A percentile compares a stretch with the other conserved stretches of the same genome.
These are phyloP conservation scores for Charadrius vociferus DNA, from an alignment of 2,113 vertebrate genomes.

Conservation along the genomic window DNA sequence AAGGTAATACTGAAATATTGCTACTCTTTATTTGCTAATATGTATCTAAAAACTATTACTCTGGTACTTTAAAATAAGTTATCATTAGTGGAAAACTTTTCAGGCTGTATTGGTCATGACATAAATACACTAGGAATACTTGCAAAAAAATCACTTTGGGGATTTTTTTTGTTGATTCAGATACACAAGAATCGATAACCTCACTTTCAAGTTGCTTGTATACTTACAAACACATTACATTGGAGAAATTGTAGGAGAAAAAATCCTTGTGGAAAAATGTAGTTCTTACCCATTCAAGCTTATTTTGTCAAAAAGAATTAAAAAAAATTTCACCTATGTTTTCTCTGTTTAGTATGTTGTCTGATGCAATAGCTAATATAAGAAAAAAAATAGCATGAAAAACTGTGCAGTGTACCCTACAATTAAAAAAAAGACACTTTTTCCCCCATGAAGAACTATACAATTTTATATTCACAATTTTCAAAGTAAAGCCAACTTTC, in stretches of 20 bases:
- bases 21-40: background rate
- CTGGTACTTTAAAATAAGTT: background rate
- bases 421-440: background rate
- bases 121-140: background rate
- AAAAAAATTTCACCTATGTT: background rate
- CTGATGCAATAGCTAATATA: background rate
- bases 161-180: background rate
- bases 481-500: background rate
- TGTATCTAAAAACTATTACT: background rate
- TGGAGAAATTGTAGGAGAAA: background rate
- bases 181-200: background rate
- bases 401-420: background rate
- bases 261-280: background rate
- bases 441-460: background rate
- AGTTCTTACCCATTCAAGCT: background rate
- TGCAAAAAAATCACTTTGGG: background rate
- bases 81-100: background rate
- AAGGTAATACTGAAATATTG: background rate
- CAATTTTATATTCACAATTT: background rate
- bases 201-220: background rate
- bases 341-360: background rate
- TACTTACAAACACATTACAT: background rate
- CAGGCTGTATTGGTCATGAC: background rate
- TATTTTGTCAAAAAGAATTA: background rate
- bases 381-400: background rate